These are phyloP conservation scores for Diachrysia chrysitis DNA, from an alignment of 2,888 invertebrate species.

Conservation along the genomic window DNA sequence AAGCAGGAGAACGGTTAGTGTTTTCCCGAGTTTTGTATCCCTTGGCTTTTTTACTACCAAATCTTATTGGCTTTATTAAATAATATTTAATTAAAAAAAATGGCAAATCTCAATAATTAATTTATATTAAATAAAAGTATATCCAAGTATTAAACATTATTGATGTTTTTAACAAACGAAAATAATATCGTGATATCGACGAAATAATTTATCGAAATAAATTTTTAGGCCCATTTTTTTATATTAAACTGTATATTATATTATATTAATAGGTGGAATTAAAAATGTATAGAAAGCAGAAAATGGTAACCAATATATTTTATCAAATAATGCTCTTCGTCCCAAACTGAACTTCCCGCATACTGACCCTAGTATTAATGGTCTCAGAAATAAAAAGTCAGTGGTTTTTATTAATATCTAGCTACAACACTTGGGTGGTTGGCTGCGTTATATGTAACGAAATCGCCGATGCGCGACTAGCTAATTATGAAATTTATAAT, in stretches of 20 bases:
- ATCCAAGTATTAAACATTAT: no score
- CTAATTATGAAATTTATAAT: slow-evolving; percentile 84
- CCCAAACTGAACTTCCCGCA: slow-evolving; percentile 44
- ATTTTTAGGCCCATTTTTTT: no score
- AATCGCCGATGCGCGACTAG: slow-evolving; percentile 67
- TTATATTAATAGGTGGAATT: no score
- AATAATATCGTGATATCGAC: no score
- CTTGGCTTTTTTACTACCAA: no score
- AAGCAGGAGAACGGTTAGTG: not conserved
- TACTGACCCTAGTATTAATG: slow-evolving; percentile 52
- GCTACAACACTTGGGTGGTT: slow-evolving; percentile 71
- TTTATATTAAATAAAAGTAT: no score
- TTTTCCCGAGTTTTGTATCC: not conserved
- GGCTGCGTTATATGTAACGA: slow-evolving; percentile 51
- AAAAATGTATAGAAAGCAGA: no score
- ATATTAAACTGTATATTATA: no score
- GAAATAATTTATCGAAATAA: no score
- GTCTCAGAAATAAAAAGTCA: slow-evolving; percentile 41
- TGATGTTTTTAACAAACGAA: not conserved
- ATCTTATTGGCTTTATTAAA: no score
- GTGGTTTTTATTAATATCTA: slow-evolving; percentile 72
- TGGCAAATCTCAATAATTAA: no score
- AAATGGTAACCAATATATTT: slow-evolving; percentile 8
- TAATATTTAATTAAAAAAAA: no score
- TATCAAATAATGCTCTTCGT: slow-evolving; percentile 21